phyloP scores from a whole-genome alignment of 2,797 vertebrate species.

The Eleutherodactylus coqui region DNA sequence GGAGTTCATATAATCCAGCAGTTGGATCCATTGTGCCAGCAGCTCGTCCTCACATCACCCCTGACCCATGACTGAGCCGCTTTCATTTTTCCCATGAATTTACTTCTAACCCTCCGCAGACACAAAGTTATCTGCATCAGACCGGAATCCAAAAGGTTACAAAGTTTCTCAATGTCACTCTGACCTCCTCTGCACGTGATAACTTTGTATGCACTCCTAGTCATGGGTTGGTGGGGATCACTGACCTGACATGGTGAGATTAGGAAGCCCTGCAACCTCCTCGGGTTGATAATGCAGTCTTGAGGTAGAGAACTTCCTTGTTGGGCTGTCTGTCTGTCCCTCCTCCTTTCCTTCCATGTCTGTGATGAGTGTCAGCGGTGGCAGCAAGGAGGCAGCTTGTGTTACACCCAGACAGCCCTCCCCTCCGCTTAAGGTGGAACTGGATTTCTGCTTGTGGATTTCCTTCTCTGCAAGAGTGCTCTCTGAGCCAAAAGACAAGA shows the following conservation, averaged over 20 bases:
- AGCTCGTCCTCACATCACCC: conserved; percentile 10
- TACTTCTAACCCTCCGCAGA: neutral
- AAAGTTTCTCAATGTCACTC: conserved; percentile 16
- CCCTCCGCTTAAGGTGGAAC: conserved; percentile 46
- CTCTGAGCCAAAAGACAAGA: neutral
- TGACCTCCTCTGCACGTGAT: neutral
- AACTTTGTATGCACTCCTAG: neutral
- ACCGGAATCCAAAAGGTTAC: neutral
- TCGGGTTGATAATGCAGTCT: neutral
- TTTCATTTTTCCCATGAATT: neutral
- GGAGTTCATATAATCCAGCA: neutral
- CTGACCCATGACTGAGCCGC: neutral
- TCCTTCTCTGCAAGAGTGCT: neutral
- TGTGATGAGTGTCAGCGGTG: conserved; percentile 18
- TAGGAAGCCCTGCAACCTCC: neutral
- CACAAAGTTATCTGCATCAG: neutral
- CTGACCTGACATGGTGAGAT: conserved; percentile 66
- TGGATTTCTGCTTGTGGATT: neutral
- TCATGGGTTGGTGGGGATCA: neutral
- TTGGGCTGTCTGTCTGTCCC: conserved; percentile 27
- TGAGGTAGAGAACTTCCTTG: conserved; percentile 39
- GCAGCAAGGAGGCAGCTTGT: conserved; percentile 34
- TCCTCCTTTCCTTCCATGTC: neutral
- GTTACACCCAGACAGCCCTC: conserved; percentile 41
- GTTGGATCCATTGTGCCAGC: neutral